A percentile compares a stretch with the other conserved stretches of the same genome.
These are phyloP conservation scores for Sepiola atlantica DNA, from an alignment of 2,888 invertebrate species.

Conservation along the genomic window DNA sequence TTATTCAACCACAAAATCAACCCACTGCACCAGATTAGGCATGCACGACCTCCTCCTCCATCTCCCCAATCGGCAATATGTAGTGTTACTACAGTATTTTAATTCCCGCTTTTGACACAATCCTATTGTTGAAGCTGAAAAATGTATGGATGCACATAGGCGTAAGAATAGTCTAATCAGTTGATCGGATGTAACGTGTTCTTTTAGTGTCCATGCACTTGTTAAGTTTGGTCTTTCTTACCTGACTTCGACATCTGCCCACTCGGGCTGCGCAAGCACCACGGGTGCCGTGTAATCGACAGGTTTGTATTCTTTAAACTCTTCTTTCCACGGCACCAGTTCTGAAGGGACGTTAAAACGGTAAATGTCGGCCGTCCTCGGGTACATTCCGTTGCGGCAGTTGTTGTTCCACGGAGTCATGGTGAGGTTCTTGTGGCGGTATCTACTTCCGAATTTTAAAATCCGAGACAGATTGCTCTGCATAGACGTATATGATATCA, in stretches of 20 bases:
- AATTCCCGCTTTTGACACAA: no score
- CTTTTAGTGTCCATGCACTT: no score
- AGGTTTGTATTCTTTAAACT: background rate
- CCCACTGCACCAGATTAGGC: no score
- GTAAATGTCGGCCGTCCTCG: background rate
- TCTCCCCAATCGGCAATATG: no score
- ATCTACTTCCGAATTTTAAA: background rate
- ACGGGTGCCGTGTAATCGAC: slow-evolving; percentile 6
- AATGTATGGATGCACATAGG: background rate
- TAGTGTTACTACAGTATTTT: no score
- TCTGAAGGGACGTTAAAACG: slow-evolving; percentile 11
- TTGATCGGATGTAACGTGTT: no score
- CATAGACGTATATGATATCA: background rate
- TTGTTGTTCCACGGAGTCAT: background rate
- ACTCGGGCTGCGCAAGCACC: background rate
- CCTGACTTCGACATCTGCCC: slow-evolving; percentile 36
- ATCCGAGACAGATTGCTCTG: background rate
- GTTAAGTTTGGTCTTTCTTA: background rate
- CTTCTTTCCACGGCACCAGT: background rate
- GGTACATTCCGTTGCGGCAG: slow-evolving; percentile 34
- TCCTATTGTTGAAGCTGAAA: background rate
- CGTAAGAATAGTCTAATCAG: no score
- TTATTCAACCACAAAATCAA: no score
- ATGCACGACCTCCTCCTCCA: no score
- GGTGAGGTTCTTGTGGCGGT: background rate